A percentile compares a stretch with the other conserved stretches of the same genome.
These are phyloP conservation scores for Isurus oxyrinchus DNA, from an alignment of 2,113 vertebrate genomes.

Conservation along the genomic window DNA sequence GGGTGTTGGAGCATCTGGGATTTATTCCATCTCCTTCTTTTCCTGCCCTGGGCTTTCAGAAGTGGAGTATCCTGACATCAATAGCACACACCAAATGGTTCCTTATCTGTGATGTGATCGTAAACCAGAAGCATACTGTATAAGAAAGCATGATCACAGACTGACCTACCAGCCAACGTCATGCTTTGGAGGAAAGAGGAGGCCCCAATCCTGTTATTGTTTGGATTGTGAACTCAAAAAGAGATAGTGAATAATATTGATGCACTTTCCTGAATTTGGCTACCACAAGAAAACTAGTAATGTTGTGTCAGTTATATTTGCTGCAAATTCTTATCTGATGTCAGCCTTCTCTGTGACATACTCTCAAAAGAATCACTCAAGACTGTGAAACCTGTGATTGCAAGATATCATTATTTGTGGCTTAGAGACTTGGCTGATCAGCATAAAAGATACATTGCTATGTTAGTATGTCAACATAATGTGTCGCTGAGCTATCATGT, in stretches of 20 bases:
- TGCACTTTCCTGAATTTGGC: background rate
- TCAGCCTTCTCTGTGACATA: background rate
- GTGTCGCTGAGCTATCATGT: background rate
- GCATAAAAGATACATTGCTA: background rate
- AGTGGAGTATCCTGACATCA: background rate
- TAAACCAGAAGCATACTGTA: background rate
- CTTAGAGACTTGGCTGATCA: background rate
- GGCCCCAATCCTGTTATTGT: background rate
- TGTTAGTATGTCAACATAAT: background rate
- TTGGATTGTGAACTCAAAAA: background rate
- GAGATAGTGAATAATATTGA: background rate
- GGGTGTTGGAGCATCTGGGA: background rate
- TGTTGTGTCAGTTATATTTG: background rate
- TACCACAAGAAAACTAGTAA: background rate
- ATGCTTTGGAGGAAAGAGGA: background rate
- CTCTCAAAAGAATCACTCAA: background rate
- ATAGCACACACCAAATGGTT: background rate
- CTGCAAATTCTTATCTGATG: background rate
- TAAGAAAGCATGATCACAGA: background rate
- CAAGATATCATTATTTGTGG: background rate
- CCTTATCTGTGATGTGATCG: background rate
- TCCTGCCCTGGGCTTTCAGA: background rate
- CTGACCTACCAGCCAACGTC: background rate
- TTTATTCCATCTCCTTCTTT: background rate
- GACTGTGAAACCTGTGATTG: background rate